Conservation (phyloP, 2,113 vertebrate genomes). For the Zootoca vivipara region DNA sequence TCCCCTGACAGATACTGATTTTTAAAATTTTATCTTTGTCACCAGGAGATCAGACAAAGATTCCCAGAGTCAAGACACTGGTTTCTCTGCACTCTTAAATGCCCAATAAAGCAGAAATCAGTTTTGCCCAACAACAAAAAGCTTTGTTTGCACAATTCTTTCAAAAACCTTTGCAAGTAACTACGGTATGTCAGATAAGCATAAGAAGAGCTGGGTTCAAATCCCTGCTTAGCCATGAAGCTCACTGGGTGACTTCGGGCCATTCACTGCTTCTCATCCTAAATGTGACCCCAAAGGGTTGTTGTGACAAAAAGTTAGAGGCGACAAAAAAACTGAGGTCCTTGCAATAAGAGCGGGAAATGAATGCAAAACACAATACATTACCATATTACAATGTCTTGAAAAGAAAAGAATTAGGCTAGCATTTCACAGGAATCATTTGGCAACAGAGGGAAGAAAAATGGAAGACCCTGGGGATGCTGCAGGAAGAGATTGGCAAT, state of each 20-base stretch:
- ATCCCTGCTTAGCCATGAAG: not conserved
- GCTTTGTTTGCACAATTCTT: not conserved
- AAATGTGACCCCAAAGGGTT: not conserved
- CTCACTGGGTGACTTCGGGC: not conserved
- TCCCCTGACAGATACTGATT: not conserved
- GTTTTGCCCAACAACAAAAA: not conserved
- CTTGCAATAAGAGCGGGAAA: not conserved
- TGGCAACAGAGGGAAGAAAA: not conserved
- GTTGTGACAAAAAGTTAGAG: not conserved
- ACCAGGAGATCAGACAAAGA: not conserved
- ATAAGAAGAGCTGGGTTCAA: not conserved
- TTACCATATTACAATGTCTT: not conserved
- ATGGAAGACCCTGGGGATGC: not conserved
- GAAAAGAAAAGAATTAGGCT: not conserved
- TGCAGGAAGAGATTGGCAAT: not conserved
- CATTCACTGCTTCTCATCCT: not conserved
- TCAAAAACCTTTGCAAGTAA: not conserved
- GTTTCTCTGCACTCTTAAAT: not conserved
- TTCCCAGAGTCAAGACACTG: not conserved
- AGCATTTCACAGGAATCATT: not conserved
- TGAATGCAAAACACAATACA: not conserved
- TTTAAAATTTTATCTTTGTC: not conserved
- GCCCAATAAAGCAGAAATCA: not conserved
- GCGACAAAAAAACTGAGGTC: not conserved
- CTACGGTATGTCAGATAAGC: not conserved